These are phyloP conservation scores for Tragulus kanchil DNA, from an alignment of 2,113 vertebrate genomes.

Conservation along the genomic window DNA sequence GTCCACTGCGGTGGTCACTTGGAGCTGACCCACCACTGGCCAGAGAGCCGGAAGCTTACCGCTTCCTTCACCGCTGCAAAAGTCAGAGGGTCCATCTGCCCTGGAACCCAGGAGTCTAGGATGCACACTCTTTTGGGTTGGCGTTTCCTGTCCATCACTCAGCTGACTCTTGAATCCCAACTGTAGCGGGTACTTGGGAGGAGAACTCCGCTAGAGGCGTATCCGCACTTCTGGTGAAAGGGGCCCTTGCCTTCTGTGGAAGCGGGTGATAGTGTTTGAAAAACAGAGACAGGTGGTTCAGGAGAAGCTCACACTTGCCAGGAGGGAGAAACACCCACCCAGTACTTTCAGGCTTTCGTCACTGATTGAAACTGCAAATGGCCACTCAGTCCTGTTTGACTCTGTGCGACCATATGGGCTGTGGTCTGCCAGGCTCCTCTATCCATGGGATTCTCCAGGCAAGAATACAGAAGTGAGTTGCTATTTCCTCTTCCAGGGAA, in stretches of 20 bases:
- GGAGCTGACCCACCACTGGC: background rate
- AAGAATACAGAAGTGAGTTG: background rate
- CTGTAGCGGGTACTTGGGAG: background rate
- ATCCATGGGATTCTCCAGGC: background rate
- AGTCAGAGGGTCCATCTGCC: background rate
- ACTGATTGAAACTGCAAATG: background rate
- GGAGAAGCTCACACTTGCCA: background rate
- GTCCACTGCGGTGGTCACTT: background rate
- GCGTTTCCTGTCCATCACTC: background rate
- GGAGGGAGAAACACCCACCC: background rate
- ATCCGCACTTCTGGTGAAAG: background rate
- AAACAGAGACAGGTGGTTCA: background rate
- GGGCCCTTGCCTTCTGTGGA: background rate
- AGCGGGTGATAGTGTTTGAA: background rate
- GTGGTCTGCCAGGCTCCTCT: background rate
- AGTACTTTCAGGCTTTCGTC: background rate
- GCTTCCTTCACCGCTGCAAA: background rate
- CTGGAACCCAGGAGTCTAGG: background rate
- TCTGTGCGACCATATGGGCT: background rate
- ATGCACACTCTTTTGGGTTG: background rate
- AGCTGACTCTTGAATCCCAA: background rate
- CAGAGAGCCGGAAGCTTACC: background rate
- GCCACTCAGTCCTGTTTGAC: background rate
- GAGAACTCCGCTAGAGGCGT: rapidly evolving
- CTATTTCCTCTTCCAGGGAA: background rate